Percentiles rank a stretch among this genome's conserved stretches.
These are phyloP conservation scores for Cyclina sinensis DNA, from an alignment of 1,140 invertebrate genomes.

Conservation along the genomic window DNA sequence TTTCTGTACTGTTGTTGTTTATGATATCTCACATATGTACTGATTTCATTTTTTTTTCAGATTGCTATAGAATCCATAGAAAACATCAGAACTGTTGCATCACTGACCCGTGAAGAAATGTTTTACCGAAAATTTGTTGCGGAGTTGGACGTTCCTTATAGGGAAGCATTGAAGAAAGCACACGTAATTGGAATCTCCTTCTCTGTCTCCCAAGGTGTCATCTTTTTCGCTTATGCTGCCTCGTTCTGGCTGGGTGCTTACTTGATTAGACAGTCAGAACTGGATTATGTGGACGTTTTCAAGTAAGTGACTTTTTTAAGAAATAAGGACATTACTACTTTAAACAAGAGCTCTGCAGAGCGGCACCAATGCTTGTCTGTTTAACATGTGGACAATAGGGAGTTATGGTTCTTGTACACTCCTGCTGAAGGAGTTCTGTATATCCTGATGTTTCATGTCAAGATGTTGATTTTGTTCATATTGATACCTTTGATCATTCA, in stretches of 20 bases:
- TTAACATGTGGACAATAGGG: too few relatives aligned
- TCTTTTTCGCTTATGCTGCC: conserved; percentile 93
- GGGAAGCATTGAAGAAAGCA: conserved; percentile 88
- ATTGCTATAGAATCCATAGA: conserved; percentile 88
- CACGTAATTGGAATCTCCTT: conserved; percentile 91
- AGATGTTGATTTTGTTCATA: too few relatives aligned
- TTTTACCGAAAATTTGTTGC: conserved; percentile 81
- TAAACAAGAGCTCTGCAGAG: too few relatives aligned
- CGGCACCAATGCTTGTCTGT: too few relatives aligned
- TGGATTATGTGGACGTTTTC: conserved; percentile 92
- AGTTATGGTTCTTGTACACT: too few relatives aligned
- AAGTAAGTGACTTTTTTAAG: conserved; percentile 92
- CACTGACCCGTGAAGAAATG: conserved; percentile 86
- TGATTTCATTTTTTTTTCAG: conserved; percentile 61
- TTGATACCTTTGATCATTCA: too few relatives aligned
- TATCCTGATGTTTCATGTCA: too few relatives aligned
- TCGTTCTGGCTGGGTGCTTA: conserved; percentile 93
- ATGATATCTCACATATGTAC: neutral
- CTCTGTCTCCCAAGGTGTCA: conserved; percentile 91
- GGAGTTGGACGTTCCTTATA: conserved; percentile 66
- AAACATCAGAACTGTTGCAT: conserved; percentile 88
- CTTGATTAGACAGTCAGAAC: conserved; percentile 89
- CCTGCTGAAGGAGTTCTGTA: too few relatives aligned
- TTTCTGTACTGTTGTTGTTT: too few relatives aligned
- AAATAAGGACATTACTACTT: too few relatives aligned